phyloP scores from a whole-genome alignment of 2,113 vertebrate species.

The Cyrtonyx montezumae region DNA sequence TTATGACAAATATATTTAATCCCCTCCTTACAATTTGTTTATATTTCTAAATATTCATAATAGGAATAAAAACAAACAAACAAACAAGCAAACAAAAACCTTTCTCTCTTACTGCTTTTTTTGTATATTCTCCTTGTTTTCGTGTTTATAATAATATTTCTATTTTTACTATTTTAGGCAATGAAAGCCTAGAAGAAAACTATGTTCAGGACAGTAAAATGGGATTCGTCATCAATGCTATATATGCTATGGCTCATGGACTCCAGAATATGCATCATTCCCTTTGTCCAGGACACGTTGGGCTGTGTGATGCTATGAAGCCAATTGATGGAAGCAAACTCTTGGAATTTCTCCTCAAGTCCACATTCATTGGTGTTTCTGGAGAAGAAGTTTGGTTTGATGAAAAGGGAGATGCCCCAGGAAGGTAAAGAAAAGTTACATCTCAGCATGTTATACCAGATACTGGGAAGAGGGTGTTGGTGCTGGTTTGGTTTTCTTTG shows the following conservation, averaged over 20 bases:
- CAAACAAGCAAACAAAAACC: no score
- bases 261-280: constrained; percentile 94
- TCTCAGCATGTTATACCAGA: not conserved
- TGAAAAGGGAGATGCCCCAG: constrained; percentile 95
- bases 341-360: constrained; percentile 94
- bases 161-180: constrained; percentile 77
- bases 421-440: constrained; percentile 82
- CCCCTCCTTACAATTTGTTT: not conserved
- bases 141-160: not conserved
- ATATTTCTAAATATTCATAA: not conserved
- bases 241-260: constrained; percentile 97
- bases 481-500: not conserved
- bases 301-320: constrained; percentile 95
- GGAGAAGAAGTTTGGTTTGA: constrained; percentile 98
- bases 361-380: constrained; percentile 92
- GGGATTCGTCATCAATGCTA: constrained; percentile 99
- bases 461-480: not conserved
- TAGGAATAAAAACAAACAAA: not conserved
- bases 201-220: constrained; percentile 99
- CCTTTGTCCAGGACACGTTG: constrained; percentile 86
- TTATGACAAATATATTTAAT: not conserved
- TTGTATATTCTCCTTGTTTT: not conserved
- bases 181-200: constrained; percentile 94
- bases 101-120: not conserved
- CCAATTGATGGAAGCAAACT: constrained; percentile 96